Percentiles rank a stretch among this genome's conserved stretches.
Conservation (phyloP, 2,113 vertebrate species). For the Grammomys surdaster region DNA sequence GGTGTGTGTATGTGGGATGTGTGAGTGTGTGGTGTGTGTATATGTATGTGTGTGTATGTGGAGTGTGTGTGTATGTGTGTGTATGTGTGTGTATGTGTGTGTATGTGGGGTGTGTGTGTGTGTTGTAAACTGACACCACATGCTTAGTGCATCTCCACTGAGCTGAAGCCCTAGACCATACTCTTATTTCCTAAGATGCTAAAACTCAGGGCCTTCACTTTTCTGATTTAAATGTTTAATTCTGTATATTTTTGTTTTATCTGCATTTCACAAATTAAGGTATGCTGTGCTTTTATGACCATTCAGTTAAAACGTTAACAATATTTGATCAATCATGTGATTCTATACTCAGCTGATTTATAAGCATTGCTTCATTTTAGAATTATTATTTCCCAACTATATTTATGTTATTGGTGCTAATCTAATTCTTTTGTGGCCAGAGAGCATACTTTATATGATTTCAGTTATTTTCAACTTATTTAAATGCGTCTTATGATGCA, state of each 20-base stretch:
- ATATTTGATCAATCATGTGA: not conserved
- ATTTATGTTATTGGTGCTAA: not conserved
- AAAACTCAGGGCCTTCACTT: not conserved
- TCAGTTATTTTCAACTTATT: not conserved
- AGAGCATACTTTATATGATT: not conserved
- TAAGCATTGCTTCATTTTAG: not conserved
- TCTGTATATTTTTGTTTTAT: not conserved
- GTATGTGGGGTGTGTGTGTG: not conserved
- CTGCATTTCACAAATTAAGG: not conserved
- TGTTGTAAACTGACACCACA: not conserved
- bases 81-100: not conserved
- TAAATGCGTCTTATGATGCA: not conserved
- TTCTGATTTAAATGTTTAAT: not conserved
- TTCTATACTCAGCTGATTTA: not conserved
- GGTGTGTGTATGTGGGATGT: too few relatives aligned
- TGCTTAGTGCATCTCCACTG: not conserved
- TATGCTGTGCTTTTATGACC: not conserved
- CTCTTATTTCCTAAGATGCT: not conserved
- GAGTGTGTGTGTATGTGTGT: not conserved
- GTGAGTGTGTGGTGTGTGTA: not conserved
- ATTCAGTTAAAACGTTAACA: not conserved
- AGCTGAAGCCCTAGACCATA: not conserved
- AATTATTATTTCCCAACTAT: not conserved
- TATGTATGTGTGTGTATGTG: not conserved
- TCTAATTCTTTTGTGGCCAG: not conserved